Evolutionary conservation across 2,797 vertebrate species (phyloP).

Genomic region (Fistularia commersonii): DNA sequence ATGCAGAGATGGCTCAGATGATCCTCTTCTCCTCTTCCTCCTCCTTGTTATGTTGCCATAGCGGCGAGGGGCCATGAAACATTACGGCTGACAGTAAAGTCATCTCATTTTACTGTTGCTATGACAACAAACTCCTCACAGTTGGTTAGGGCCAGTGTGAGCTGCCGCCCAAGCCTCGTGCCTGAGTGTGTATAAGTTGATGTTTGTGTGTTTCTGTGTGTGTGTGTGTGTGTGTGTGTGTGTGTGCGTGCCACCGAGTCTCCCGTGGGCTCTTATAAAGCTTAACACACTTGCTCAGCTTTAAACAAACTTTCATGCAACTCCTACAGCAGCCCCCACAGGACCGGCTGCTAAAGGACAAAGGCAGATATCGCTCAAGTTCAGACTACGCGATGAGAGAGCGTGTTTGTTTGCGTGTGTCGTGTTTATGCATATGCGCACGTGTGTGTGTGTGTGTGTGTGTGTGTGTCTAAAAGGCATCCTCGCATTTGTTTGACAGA

Average conservation of each 20-base stretch:
- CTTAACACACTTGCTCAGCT: constrained; percentile 68
- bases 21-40: constrained; percentile 64
- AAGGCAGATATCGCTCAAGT: constrained; percentile 67
- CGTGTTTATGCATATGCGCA: background rate
- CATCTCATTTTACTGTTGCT: constrained; percentile 96
- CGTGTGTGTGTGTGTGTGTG: constrained; percentile 5
- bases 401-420: constrained; percentile 12
- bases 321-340: constrained; percentile 56
- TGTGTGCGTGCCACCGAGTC: constrained; percentile 44
- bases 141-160: constrained; percentile 80
- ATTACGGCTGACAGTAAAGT: constrained; percentile 97
- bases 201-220: constrained; percentile 15
- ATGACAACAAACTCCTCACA: constrained; percentile 95
- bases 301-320: constrained; percentile 72
- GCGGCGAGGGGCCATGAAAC: constrained; percentile 87
- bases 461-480: constrained; percentile 29
- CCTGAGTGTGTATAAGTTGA: constrained; percentile 34
- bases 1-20: constrained; percentile 58
- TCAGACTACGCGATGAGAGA: constrained; percentile 58
- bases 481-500: constrained; percentile 71
- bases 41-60: constrained; percentile 77
- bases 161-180: constrained; percentile 68
- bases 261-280: constrained; percentile 68
- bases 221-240: constrained; percentile 14
- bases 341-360: constrained; percentile 66